These are phyloP conservation scores for Hymenochirus boettgeri DNA, from an alignment of 2,113 vertebrate genomes.

Conservation along the genomic window DNA sequence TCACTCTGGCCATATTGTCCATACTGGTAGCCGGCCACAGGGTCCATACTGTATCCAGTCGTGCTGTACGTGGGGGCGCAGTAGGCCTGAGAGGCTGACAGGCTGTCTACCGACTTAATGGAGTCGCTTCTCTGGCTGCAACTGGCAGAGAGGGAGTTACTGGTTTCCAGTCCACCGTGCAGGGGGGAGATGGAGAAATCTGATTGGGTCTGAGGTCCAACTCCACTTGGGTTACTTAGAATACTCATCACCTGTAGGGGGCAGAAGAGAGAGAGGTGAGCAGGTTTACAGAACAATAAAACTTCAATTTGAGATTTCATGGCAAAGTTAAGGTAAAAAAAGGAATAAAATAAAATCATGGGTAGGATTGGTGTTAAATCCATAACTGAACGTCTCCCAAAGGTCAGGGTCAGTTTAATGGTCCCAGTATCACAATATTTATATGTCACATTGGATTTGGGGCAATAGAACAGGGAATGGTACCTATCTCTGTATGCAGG, in stretches of 20 bases:
- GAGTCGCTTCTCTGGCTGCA: slow-evolving; percentile 94
- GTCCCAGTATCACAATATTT: no score
- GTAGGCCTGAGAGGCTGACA: slow-evolving; percentile 95
- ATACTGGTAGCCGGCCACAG: slow-evolving; percentile 96
- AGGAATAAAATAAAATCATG: no score
- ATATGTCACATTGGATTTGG: no score
- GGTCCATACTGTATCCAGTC: slow-evolving; percentile 96
- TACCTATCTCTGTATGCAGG: no score
- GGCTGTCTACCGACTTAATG: slow-evolving; percentile 95
- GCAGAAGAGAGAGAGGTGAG: slow-evolving; percentile 8
- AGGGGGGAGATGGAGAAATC: slow-evolving; percentile 98
- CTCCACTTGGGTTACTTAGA: slow-evolving; percentile 85
- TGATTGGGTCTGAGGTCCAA: slow-evolving; percentile 86
- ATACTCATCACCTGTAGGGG: slow-evolving; percentile 92
- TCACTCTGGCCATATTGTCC: slow-evolving; percentile 96
- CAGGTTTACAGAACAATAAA: no score
- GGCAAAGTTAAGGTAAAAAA: no score
- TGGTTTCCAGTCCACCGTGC: slow-evolving; percentile 85
- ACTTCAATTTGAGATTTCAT: no score
- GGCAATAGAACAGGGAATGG: no score
- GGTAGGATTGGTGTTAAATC: no score
- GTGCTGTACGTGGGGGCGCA: slow-evolving; percentile 97
- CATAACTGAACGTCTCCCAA: no score
- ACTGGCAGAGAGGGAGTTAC: slow-evolving; percentile 92
- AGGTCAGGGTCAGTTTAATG: no score